Percentiles rank a stretch among this genome's conserved stretches.
Evolutionary conservation across 2,113 vertebrate species (phyloP).

Genomic region (Semicossyphus pulcher): DNA sequence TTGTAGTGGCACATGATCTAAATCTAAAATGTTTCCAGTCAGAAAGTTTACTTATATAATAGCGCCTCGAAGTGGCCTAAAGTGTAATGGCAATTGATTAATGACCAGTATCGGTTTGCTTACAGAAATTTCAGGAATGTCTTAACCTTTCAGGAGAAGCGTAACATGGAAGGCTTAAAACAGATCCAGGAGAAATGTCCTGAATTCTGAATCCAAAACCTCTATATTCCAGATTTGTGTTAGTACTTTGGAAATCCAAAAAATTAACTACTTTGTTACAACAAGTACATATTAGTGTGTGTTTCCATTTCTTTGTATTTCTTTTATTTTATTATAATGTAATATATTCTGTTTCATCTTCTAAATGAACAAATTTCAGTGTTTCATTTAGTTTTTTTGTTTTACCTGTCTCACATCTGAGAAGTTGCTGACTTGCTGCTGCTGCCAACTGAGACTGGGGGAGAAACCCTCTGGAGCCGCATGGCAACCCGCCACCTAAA

Average conservation of each 20-base stretch:
- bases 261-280: too few relatives aligned
- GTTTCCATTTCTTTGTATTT: too few relatives aligned
- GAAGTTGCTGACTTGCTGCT: conserved; percentile 92
- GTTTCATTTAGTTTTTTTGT: background rate
- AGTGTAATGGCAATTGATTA: background rate
- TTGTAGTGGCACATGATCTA: background rate
- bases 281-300: too few relatives aligned
- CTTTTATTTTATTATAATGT: too few relatives aligned
- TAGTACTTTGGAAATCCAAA: too few relatives aligned
- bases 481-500: conserved; percentile 89
- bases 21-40: background rate
- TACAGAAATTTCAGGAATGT: background rate
- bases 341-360: too few relatives aligned
- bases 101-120: background rate
- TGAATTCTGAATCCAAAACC: too few relatives aligned
- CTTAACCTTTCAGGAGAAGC: too few relatives aligned
- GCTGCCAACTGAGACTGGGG: conserved; percentile 93
- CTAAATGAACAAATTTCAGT: too few relatives aligned
- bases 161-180: too few relatives aligned
- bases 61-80: background rate
- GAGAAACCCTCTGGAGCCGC: conserved; percentile 92
- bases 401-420: conserved; percentile 81
- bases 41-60: background rate
- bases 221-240: too few relatives aligned
- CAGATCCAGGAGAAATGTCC: too few relatives aligned